These are phyloP conservation scores for Isoperla grammatica DNA, from an alignment of 2,888 invertebrate species.

Conservation along the genomic window DNA sequence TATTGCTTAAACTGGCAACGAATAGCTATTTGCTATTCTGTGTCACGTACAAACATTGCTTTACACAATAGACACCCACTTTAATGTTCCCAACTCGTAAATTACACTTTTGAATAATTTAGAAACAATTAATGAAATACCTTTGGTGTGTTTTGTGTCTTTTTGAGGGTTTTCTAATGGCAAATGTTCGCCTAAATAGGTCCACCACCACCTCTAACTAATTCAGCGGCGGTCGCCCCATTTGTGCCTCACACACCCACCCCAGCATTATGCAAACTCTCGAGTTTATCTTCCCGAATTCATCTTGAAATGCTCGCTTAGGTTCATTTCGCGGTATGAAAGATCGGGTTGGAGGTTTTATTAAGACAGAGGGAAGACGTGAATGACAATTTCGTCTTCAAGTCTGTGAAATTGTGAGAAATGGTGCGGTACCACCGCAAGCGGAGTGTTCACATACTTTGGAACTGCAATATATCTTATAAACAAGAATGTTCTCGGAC, in stretches of 20 bases:
- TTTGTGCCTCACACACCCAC: neutral
- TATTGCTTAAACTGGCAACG: neutral
- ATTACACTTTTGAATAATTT: conserved; percentile 24
- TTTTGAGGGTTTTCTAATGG: conserved; percentile 7
- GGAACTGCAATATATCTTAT: too few relatives aligned
- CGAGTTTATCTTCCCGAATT: conserved; percentile 1
- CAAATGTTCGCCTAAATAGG: conserved; percentile 7
- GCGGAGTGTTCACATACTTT: too few relatives aligned
- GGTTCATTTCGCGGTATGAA: neutral
- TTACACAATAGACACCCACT: conserved; percentile 3
- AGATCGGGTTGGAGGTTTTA: too few relatives aligned
- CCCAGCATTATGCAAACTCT: conserved; percentile 1
- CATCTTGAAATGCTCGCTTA: conserved; percentile 5
- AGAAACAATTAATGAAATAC: conserved; percentile 24
- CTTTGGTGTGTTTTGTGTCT: conserved; percentile 6
- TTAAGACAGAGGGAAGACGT: too few relatives aligned
- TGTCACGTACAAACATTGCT: conserved; percentile 1
- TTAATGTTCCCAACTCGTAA: conserved; percentile 10
- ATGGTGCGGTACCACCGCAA: too few relatives aligned
- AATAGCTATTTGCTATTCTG: neutral
- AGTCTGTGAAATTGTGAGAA: too few relatives aligned
- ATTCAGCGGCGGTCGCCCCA: conserved; percentile 5
- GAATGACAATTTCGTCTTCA: too few relatives aligned
- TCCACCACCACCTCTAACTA: neutral
- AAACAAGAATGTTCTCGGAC: too few relatives aligned